Conservation (phyloP, 2,888 invertebrate genomes). For the Aplocera efformata region DNA sequence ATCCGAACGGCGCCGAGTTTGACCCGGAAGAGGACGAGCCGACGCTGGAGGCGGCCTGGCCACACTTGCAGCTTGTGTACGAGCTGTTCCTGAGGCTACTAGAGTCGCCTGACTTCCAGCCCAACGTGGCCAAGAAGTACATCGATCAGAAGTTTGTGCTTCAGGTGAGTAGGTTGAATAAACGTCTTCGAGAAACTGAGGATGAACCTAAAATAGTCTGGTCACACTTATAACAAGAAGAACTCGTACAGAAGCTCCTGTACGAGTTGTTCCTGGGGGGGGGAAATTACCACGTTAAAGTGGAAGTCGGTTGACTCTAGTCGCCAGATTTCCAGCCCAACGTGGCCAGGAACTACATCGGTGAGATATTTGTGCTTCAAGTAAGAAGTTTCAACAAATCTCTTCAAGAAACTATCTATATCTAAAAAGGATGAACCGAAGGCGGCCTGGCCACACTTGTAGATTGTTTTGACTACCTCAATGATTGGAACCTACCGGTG, state of each 20-base stretch:
- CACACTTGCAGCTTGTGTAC: slow-evolving; percentile 92
- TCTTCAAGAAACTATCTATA: slow-evolving; percentile 84
- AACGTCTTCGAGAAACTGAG: slow-evolving; percentile 78
- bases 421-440: slow-evolving; percentile 98
- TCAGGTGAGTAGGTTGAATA: slow-evolving; percentile 87
- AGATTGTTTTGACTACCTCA: too few species aligned
- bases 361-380: slow-evolving; percentile 96
- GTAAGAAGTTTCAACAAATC: too few species aligned
- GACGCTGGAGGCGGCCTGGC: slow-evolving; percentile 96
- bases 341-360: slow-evolving; percentile 95
- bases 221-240: slow-evolving; percentile 87
- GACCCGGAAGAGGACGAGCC: slow-evolving; percentile 98
- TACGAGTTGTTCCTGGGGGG: slow-evolving; percentile 87
- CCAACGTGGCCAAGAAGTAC: slow-evolving; percentile 93
- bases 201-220: slow-evolving; percentile 98
- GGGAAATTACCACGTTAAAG: too few species aligned
- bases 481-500: too few species aligned
- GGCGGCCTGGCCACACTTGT: slow-evolving; percentile 95
- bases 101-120: slow-evolving; percentile 96
- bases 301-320: too few species aligned
- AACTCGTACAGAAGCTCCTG: slow-evolving; percentile 90
- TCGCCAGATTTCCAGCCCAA: slow-evolving; percentile 96
- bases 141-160: slow-evolving; percentile 98
- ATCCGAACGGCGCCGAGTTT: slow-evolving; percentile 93
- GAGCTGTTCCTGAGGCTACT: slow-evolving; percentile 89